These are phyloP conservation scores for Betta splendens DNA, from an alignment of 2,797 vertebrate genomes.

Conservation along the genomic window DNA sequence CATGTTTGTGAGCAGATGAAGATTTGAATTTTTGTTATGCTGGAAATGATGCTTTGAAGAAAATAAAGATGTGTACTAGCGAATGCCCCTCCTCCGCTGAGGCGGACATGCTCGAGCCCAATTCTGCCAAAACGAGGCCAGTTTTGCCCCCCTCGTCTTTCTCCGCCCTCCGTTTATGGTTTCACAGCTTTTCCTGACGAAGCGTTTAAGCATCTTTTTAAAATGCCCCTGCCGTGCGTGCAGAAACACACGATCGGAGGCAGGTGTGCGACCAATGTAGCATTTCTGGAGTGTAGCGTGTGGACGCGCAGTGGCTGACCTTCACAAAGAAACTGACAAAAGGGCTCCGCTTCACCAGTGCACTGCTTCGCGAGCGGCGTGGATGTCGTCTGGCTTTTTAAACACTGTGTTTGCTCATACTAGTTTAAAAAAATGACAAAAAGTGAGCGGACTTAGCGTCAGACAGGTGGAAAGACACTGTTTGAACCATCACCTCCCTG, in stretches of 20 bases:
- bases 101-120: constrained; percentile 17
- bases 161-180: constrained; percentile 20
- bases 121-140: constrained; percentile 15
- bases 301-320: constrained; percentile 39
- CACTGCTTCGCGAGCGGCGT: constrained; percentile 65
- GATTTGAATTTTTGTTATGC: constrained; percentile 21
- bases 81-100: constrained; percentile 27
- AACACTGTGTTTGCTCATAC: constrained; percentile 70
- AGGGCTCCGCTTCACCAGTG: constrained; percentile 77
- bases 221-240: constrained; percentile 36
- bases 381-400: constrained; percentile 53
- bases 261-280: constrained; percentile 67
- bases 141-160: constrained; percentile 29
- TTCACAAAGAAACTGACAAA: constrained; percentile 62
- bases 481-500: constrained; percentile 60
- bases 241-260: constrained; percentile 29
- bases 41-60: constrained; percentile 21
- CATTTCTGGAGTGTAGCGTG: constrained; percentile 60
- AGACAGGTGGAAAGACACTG: constrained; percentile 59
- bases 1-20: constrained; percentile 59
- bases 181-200: constrained; percentile 34
- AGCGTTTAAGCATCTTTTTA: constrained; percentile 33
- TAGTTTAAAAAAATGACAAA: constrained; percentile 31
- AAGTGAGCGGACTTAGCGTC: constrained; percentile 38
- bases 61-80: constrained; percentile 4